These are phyloP conservation scores for Mus caroli DNA, from an alignment of 2,797 vertebrate genomes.

Conservation along the genomic window DNA sequence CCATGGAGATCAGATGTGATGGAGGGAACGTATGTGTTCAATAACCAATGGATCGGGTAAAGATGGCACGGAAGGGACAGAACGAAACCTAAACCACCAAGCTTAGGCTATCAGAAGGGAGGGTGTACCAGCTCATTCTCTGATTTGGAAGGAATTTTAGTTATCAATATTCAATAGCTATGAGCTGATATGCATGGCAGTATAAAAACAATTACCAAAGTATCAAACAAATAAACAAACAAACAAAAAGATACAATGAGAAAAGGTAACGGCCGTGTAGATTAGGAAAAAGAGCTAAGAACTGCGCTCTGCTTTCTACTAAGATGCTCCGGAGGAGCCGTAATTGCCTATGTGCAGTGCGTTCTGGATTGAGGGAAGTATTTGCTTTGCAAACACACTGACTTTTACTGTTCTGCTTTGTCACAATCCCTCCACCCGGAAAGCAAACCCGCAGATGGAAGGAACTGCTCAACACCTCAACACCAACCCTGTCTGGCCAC, in stretches of 20 bases:
- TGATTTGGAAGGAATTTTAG: slow-evolving; percentile 29
- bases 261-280: slow-evolving; percentile 5
- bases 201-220: slow-evolving; percentile 49
- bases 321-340: neutral
- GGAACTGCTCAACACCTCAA: slow-evolving; percentile 11
- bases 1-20: slow-evolving; percentile 90
- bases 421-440: neutral
- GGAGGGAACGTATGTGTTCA: slow-evolving; percentile 88
- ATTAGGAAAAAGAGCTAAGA: slow-evolving; percentile 17
- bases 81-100: slow-evolving; percentile 84
- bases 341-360: neutral
- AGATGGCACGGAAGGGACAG: slow-evolving; percentile 91
- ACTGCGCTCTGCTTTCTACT: neutral
- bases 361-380: neutral
- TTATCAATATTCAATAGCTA: slow-evolving; percentile 66
- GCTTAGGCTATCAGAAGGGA: slow-evolving; percentile 59
- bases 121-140: slow-evolving; percentile 23
- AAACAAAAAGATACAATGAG: neutral
- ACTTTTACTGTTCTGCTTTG: neutral
- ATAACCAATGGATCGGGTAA: slow-evolving; percentile 92
- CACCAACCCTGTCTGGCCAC: slow-evolving; percentile 13
- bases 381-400: neutral
- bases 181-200: slow-evolving; percentile 50
- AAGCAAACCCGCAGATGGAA: slow-evolving; percentile 43
- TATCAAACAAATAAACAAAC: neutral